Evolutionary conservation across 1,140 invertebrate genomes (phyloP).

Genomic region (Chironomus striatipennis): DNA sequence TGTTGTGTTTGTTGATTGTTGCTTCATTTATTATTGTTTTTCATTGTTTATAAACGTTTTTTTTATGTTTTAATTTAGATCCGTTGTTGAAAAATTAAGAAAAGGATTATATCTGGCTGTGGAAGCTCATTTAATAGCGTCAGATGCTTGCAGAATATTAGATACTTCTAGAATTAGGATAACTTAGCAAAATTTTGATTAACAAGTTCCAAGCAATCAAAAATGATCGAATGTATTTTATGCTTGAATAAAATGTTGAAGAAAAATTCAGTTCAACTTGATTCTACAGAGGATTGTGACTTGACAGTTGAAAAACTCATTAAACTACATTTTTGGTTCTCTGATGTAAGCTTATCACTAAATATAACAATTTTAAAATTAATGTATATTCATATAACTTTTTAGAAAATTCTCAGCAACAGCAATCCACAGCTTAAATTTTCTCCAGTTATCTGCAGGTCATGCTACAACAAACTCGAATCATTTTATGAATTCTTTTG

Average conservation of each 20-base stretch:
- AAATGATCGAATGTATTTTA: neutral
- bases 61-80: no score
- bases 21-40: no score
- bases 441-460: neutral
- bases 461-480: neutral
- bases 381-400: neutral
- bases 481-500: neutral
- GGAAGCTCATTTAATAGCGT: no score
- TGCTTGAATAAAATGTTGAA: neutral
- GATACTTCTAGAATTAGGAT: no score
- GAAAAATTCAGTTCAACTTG: neutral
- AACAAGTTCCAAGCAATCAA: no score
- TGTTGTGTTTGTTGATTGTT: no score
- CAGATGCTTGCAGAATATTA: no score
- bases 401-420: neutral
- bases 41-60: no score
- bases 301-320: neutral
- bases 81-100: no score
- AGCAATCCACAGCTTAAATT: neutral
- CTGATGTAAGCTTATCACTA: neutral
- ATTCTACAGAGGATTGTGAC: neutral
- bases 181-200: neutral
- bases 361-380: neutral
- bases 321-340: constrained; percentile 3
- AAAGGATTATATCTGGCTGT: no score